Percentiles rank a stretch among this genome's conserved stretches.
phyloP scores from a whole-genome alignment of 2,888 invertebrate genomes.

The Cataglyphis albicans region DNA sequence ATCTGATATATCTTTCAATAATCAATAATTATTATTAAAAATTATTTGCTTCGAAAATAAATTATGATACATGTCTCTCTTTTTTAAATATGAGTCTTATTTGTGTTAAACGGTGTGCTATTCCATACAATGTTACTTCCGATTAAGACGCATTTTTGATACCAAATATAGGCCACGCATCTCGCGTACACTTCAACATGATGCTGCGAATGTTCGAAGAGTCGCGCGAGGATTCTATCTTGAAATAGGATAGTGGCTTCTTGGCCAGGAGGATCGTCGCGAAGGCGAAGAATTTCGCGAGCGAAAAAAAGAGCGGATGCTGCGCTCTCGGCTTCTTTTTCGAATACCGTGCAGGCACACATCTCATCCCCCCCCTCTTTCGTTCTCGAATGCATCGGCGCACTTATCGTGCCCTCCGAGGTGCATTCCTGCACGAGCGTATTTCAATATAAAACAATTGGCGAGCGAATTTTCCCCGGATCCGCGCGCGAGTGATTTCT shows the following conservation, averaged over 20 bases:
- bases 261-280: background rate
- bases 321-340: slow-evolving; percentile 31
- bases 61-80: background rate
- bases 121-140: background rate
- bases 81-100: background rate
- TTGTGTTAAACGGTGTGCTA: background rate
- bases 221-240: slow-evolving; percentile 20
- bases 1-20: background rate
- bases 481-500: slow-evolving; percentile 80
- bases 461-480: slow-evolving; percentile 78
- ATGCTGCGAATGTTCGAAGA: background rate
- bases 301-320: slow-evolving; percentile 22
- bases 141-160: background rate
- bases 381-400: slow-evolving; percentile 21
- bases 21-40: background rate
- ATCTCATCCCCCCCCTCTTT: background rate
- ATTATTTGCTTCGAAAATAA: background rate
- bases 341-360: slow-evolving; percentile 35
- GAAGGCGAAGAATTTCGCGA: slow-evolving; percentile 33
- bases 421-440: slow-evolving; percentile 80
- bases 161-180: background rate
- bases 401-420: slow-evolving; percentile 28
- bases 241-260: slow-evolving; percentile 25
- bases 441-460: slow-evolving; percentile 83
- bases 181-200: background rate